Conservation (phyloP, 2,888 invertebrate species). For the Stomorhina lunata region DNA sequence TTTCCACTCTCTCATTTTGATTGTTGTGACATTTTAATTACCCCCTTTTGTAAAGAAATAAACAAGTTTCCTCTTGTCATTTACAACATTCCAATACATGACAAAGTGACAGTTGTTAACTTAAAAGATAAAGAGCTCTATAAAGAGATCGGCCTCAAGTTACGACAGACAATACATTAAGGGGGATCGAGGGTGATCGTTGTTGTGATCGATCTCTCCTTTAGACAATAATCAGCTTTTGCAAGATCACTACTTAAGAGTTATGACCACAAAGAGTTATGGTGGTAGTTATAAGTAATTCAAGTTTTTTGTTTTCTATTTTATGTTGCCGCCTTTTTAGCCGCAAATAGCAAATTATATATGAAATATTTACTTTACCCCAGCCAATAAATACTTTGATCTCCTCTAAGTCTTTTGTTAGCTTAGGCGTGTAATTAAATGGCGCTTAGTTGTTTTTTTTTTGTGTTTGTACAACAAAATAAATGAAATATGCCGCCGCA, state of each 20-base stretch:
- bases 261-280: conserved; percentile 9
- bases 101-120: conserved; percentile 29
- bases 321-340: conserved; percentile 52
- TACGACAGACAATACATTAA: too few relatives aligned
- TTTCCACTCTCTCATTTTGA: not conserved
- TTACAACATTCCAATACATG: conserved; percentile 59
- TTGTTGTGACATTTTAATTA: conserved; percentile 61
- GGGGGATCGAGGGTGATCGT: too few relatives aligned
- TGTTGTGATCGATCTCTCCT: too few relatives aligned
- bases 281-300: conserved; percentile 43
- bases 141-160: not conserved
- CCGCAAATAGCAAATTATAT: conserved; percentile 35
- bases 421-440: conserved; percentile 57
- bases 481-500: conserved; percentile 45
- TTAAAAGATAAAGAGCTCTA: conserved; percentile 5
- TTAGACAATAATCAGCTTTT: too few relatives aligned
- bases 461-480: not conserved
- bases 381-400: conserved; percentile 43
- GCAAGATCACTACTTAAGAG: conserved; percentile 15
- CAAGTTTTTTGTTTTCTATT: conserved; percentile 50
- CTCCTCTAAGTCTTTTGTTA: conserved; percentile 23
- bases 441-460: conserved; percentile 59
- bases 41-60: conserved; percentile 40
- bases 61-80: conserved; percentile 59
- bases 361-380: not conserved